Evolutionary conservation across 2,113 vertebrate species (phyloP).

Genomic region (Oryzias curvinotus): DNA sequence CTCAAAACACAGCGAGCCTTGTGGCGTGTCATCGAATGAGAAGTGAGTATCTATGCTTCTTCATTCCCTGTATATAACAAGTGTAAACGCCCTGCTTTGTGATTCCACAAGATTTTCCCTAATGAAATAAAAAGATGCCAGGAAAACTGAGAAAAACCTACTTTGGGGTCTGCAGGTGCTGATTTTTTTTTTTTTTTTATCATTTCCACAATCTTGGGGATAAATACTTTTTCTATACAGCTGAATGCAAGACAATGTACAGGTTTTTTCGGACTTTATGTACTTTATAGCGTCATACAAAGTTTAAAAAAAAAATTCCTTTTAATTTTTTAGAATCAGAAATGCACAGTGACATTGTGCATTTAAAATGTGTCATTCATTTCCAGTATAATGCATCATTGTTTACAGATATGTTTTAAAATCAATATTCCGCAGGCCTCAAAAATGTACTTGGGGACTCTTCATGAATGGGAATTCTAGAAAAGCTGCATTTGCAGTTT

Average conservation of each 20-base stretch:
- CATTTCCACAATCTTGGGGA: no score
- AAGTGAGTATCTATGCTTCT: slow-evolving; percentile 41
- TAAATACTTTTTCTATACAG: no score
- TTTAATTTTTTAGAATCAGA: not conserved
- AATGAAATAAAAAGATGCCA: not conserved
- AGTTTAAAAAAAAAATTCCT: not conserved
- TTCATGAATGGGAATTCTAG: no score
- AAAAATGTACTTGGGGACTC: no score
- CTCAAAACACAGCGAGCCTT: slow-evolving; percentile 66
- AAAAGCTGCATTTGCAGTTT: no score
- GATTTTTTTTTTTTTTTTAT: no score
- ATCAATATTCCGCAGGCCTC: no score
- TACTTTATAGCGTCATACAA: no score
- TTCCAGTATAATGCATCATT: not conserved
- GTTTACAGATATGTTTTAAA: no score
- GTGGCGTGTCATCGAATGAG: slow-evolving; percentile 44
- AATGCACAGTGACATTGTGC: not conserved
- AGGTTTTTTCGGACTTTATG: no score
- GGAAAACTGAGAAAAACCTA: not conserved
- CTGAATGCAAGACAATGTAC: no score
- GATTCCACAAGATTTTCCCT: not conserved
- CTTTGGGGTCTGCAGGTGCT: not conserved
- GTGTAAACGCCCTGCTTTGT: slow-evolving; percentile 8
- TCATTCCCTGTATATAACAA: slow-evolving; percentile 17
- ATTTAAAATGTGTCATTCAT: not conserved